A percentile compares a stretch with the other conserved stretches of the same genome.
Conservation (phyloP, 2,888 invertebrate species). For the Megalurothrips usitatus region DNA sequence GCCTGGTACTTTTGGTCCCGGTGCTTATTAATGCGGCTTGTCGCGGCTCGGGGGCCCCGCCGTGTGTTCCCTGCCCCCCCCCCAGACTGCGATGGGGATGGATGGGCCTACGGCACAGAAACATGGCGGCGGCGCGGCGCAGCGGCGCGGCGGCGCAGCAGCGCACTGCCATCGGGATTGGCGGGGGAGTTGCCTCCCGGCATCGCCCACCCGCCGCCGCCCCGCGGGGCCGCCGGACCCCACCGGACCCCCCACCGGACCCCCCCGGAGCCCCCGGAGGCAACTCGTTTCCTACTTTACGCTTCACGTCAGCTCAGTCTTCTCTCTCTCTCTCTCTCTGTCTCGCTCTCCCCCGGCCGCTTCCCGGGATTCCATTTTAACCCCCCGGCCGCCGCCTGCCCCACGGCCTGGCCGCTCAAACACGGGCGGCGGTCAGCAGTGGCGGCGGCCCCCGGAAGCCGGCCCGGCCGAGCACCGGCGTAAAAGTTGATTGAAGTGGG, state of each 20-base stretch:
- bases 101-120: no score
- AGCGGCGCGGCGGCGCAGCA: no score
- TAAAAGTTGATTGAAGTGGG: conserved; percentile 16
- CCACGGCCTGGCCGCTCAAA: conserved; percentile 14
- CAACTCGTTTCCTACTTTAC: conserved; percentile 1
- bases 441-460: neutral
- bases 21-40: no score
- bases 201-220: neutral
- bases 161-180: neutral
- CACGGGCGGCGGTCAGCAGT: neutral
- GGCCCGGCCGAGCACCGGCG: neutral
- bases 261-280: neutral
- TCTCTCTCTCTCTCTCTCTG: neutral
- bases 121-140: no score
- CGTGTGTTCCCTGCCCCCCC: no score
- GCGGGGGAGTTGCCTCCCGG: neutral
- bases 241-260: neutral
- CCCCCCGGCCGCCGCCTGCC: no score
- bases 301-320: neutral
- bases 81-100: no score
- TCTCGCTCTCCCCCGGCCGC: neutral
- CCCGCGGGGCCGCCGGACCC: neutral
- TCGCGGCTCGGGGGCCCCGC: no score
- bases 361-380: conserved; percentile 12
- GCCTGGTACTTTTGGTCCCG: no score